phyloP scores from a whole-genome alignment of 1,140 invertebrate genomes.

The Drepana arcuata region DNA sequence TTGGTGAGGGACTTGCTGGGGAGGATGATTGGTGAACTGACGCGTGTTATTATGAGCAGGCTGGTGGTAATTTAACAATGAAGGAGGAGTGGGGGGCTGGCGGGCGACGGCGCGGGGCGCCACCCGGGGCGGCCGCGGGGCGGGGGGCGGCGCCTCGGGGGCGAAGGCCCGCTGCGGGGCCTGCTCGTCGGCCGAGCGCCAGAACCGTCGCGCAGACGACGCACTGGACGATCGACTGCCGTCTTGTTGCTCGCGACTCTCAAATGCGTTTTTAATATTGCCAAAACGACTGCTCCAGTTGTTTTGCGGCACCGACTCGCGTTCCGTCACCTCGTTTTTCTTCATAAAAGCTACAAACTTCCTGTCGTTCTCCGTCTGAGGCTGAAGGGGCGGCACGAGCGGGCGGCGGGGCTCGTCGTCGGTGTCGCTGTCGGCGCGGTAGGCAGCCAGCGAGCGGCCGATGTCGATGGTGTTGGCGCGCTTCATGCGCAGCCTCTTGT shows the following conservation, averaged over 20 bases:
- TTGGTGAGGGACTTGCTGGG: not conserved
- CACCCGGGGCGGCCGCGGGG: constrained; percentile 12
- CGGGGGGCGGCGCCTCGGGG: constrained; percentile 4
- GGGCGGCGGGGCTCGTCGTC: constrained; percentile 49
- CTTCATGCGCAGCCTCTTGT: constrained; percentile 85
- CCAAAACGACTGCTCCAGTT: constrained; percentile 88
- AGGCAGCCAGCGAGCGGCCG: constrained; percentile 77
- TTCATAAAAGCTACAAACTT: constrained; percentile 89
- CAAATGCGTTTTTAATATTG: constrained; percentile 89
- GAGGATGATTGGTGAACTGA: no score
- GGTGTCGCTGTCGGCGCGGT: constrained; percentile 65
- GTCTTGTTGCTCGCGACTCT: constrained; percentile 59
- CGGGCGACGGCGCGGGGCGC: constrained; percentile 19
- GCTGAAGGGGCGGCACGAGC: constrained; percentile 78
- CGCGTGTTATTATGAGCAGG: no score
- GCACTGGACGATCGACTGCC: constrained; percentile 44
- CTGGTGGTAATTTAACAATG: no score
- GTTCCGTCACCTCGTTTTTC: constrained; percentile 75
- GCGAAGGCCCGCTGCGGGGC: constrained; percentile 3
- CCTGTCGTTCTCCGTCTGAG: constrained; percentile 87
- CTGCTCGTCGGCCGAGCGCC: constrained; percentile 72
- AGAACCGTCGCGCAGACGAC: constrained; percentile 72
- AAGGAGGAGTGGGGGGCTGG: not conserved
- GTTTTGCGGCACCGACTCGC: constrained; percentile 31
- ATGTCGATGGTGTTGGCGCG: constrained; percentile 91